Conservation (phyloP, 1,140 invertebrate species). For the Bicyclus anynana region DNA sequence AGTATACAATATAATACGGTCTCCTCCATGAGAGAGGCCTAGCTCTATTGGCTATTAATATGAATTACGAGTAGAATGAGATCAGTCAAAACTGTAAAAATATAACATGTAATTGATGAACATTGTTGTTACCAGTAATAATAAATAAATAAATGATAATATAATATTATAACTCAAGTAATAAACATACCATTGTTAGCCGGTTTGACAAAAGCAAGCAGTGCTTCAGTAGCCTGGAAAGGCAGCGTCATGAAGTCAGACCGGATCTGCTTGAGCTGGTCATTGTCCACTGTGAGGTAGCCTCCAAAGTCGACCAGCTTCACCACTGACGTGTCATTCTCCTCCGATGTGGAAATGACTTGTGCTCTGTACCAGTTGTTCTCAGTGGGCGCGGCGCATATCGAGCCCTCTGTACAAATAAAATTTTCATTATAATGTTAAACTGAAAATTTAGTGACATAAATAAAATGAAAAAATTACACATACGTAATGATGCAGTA, state of each 20-base stretch:
- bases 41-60: no score
- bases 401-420: slow-evolving; percentile 83
- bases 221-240: slow-evolving; percentile 97
- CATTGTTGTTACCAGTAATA: no score
- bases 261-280: slow-evolving; percentile 90
- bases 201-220: slow-evolving; percentile 92
- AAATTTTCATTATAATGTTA: not conserved
- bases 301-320: slow-evolving; percentile 97
- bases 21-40: no score
- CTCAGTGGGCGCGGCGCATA: slow-evolving; percentile 91
- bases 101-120: no score
- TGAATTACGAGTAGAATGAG: no score
- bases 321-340: slow-evolving; percentile 85
- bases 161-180: no score
- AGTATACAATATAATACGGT: no score
- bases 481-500: no score
- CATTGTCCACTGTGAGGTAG: slow-evolving; percentile 86
- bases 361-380: slow-evolving; percentile 93
- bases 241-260: slow-evolving; percentile 95
- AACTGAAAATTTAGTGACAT: no score
- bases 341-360: slow-evolving; percentile 84
- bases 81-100: no score
- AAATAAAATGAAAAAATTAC: no score
- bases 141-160: no score
- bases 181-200: slow-evolving; percentile 80